phyloP scores from a whole-genome alignment of 2,888 invertebrate genomes.

The Xestia xanthographa region DNA sequence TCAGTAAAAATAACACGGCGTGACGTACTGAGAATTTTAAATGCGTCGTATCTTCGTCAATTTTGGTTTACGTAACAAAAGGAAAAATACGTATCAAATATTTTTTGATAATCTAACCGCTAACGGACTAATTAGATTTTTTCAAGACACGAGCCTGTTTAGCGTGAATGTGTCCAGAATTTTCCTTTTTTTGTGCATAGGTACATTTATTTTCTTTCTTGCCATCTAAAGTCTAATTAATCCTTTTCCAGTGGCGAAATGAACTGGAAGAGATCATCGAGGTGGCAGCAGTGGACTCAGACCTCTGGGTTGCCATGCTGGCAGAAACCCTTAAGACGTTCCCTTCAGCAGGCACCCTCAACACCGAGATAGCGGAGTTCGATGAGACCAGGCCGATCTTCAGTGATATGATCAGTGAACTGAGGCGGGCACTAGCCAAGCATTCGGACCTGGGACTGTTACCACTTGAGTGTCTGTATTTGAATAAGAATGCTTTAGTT shows the following conservation, averaged over 20 bases:
- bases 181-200: too few species aligned
- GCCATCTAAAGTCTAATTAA: neutral
- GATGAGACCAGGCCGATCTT: slow-evolving; percentile 97
- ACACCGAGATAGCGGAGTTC: slow-evolving; percentile 96
- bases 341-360: slow-evolving; percentile 96
- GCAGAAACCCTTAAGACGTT: slow-evolving; percentile 98
- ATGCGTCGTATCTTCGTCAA: too few species aligned
- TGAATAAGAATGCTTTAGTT: slow-evolving; percentile 97
- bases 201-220: neutral
- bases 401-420: slow-evolving; percentile 96
- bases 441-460: slow-evolving; percentile 96
- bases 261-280: slow-evolving; percentile 98
- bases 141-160: too few species aligned
- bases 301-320: slow-evolving; percentile 99
- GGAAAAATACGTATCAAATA: too few species aligned
- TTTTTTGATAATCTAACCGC: too few species aligned
- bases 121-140: too few species aligned
- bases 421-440: slow-evolving; percentile 95
- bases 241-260: slow-evolving; percentile 95
- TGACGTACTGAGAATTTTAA: too few species aligned
- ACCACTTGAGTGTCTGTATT: slow-evolving; percentile 98
- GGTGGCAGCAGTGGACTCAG: slow-evolving; percentile 97
- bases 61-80: too few species aligned
- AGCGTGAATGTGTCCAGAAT: too few species aligned
- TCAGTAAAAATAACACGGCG: too few species aligned